These are phyloP conservation scores for Cheirogaleus major DNA, from an alignment of 2,797 vertebrate species.

Conservation along the genomic window DNA sequence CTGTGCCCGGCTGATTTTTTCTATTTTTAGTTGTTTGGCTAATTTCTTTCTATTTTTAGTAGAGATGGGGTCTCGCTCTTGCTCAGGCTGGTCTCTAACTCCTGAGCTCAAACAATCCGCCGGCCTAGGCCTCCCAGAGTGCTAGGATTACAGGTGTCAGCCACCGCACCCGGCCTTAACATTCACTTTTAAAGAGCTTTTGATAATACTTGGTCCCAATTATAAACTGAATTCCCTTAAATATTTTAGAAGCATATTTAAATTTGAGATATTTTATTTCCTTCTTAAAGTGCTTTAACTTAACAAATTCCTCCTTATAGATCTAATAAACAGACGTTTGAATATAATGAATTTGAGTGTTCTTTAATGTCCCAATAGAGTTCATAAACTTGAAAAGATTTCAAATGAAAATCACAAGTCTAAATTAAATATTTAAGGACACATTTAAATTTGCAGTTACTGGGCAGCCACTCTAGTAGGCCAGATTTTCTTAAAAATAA, in stretches of 20 bases:
- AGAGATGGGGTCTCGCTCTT: too few species aligned
- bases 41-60: too few species aligned
- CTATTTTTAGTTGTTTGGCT: too few species aligned
- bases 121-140: too few species aligned
- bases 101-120: too few species aligned
- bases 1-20: too few species aligned
- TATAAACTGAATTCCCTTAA: slow-evolving; percentile 11
- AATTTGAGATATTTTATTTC: slow-evolving; percentile 13
- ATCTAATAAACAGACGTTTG: slow-evolving; percentile 19
- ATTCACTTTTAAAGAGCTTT: background rate
- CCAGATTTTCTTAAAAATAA: background rate
- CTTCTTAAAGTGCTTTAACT: background rate
- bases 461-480: background rate
- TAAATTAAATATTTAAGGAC: slow-evolving; percentile 33
- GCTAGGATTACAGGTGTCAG: too few species aligned
- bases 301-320: background rate
- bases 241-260: slow-evolving; percentile 4
- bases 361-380: background rate
- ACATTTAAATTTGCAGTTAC: slow-evolving; percentile 46
- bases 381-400: background rate
- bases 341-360: background rate
- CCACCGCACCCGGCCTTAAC: background rate
- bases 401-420: background rate
- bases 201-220: background rate
- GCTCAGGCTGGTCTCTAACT: too few species aligned